phyloP scores from a whole-genome alignment of 2,797 vertebrate species.

The Leucoraja ocellata region DNA sequence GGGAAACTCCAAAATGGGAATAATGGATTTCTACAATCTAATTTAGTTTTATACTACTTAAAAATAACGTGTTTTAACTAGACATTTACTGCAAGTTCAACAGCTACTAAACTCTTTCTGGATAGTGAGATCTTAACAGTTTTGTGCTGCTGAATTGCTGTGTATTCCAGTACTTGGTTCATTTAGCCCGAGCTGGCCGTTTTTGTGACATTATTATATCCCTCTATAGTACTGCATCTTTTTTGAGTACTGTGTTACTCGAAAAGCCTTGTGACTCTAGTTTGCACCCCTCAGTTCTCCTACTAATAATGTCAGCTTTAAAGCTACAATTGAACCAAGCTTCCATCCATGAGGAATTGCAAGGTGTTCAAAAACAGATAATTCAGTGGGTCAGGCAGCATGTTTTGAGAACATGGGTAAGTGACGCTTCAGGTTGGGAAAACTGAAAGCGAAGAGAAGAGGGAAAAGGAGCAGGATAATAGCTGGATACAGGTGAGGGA shows the following conservation, averaged over 20 bases:
- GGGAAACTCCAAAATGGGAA: not conserved
- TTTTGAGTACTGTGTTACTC: too few relatives aligned
- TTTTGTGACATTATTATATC: not conserved
- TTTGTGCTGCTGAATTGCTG: too few relatives aligned
- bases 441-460: too few relatives aligned
- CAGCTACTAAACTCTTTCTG: not conserved
- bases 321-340: not conserved
- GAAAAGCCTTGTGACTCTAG: not conserved
- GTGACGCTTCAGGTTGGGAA: too few relatives aligned
- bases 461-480: too few relatives aligned
- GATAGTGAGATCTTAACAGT: not conserved
- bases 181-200: not conserved
- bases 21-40: not conserved
- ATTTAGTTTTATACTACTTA: not conserved
- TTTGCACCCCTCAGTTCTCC: not conserved
- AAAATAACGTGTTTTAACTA: not conserved
- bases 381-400: too few relatives aligned
- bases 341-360: not conserved
- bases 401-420: too few relatives aligned
- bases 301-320: not conserved
- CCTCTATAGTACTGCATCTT: too few relatives aligned
- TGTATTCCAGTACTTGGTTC: not conserved
- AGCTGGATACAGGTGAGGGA: too few relatives aligned
- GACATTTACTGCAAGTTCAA: not conserved
- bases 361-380: too few relatives aligned